These are phyloP conservation scores for Tetropium fuscum DNA, from an alignment of 2,888 invertebrate genomes.

Conservation along the genomic window DNA sequence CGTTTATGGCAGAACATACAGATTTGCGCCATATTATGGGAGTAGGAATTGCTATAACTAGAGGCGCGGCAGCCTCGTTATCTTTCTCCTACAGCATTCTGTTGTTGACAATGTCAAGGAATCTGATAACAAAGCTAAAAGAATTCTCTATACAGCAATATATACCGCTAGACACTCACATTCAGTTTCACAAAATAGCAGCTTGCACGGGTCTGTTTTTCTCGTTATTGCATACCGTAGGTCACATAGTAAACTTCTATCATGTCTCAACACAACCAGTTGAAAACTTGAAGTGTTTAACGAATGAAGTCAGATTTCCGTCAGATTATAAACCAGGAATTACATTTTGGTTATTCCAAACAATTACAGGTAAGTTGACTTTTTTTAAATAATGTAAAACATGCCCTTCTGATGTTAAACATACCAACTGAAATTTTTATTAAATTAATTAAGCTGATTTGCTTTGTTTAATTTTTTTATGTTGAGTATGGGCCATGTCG, in stretches of 20 bases:
- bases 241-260: slow-evolving; percentile 97
- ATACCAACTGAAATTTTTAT: slow-evolving; percentile 3
- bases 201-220: slow-evolving; percentile 96
- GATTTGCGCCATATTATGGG: slow-evolving; percentile 97
- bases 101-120: slow-evolving; percentile 92
- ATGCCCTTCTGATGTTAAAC: not conserved
- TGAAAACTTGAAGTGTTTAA: slow-evolving; percentile 91
- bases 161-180: slow-evolving; percentile 93
- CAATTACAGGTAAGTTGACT: slow-evolving; percentile 82
- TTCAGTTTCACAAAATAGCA: slow-evolving; percentile 97
- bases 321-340: slow-evolving; percentile 96
- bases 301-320: slow-evolving; percentile 93
- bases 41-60: slow-evolving; percentile 93
- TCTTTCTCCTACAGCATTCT: slow-evolving; percentile 95
- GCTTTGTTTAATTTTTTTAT: too few species aligned
- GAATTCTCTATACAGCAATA: slow-evolving; percentile 95
- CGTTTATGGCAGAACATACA: slow-evolving; percentile 96
- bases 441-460: too few species aligned
- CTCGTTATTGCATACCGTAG: slow-evolving; percentile 91
- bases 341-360: slow-evolving; percentile 95
- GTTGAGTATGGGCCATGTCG: too few species aligned
- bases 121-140: slow-evolving; percentile 92
- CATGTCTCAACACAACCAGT: slow-evolving; percentile 96
- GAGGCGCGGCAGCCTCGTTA: slow-evolving; percentile 93
- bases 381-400: too few species aligned